A percentile compares a stretch with the other conserved stretches of the same genome.
phyloP scores from a whole-genome alignment of 2,113 vertebrate species.

The Chelonoidis abingdonii region DNA sequence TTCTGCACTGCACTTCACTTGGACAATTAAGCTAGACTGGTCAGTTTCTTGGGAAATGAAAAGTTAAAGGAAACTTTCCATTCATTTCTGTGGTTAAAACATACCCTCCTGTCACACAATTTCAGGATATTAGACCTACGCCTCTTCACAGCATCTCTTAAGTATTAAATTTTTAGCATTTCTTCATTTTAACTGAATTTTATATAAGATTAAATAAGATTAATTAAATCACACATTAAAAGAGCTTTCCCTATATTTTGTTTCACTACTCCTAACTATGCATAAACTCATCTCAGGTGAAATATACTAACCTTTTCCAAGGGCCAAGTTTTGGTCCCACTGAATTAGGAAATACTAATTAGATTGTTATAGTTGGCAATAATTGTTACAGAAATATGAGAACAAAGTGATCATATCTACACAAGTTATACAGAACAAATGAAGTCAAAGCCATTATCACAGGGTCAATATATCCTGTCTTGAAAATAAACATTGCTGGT shows the following conservation, averaged over 20 bases:
- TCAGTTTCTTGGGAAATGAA: background rate
- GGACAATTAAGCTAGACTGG: background rate
- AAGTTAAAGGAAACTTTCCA: background rate
- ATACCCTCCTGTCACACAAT: background rate
- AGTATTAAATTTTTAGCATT: background rate
- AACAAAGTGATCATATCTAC: constrained; percentile 40
- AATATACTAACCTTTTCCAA: background rate
- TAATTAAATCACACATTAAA: background rate
- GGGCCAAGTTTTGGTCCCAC: background rate
- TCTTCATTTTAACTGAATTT: background rate
- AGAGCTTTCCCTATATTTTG: background rate
- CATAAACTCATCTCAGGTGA: background rate
- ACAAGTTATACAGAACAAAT: constrained; percentile 58
- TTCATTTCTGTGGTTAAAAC: background rate
- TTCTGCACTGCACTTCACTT: background rate
- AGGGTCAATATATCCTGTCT: constrained; percentile 59
- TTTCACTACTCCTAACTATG: background rate
- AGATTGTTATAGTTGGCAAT: background rate
- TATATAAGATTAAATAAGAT: background rate
- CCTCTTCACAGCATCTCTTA: background rate
- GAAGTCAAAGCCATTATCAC: constrained; percentile 35
- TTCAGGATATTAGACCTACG: background rate
- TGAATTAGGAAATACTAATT: background rate
- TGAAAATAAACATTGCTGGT: constrained; percentile 25
- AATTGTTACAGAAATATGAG: background rate